Base-by-base conservation (phyloP, 2,113 vertebrate species). In the Cephalopterus ornatus region DNA sequence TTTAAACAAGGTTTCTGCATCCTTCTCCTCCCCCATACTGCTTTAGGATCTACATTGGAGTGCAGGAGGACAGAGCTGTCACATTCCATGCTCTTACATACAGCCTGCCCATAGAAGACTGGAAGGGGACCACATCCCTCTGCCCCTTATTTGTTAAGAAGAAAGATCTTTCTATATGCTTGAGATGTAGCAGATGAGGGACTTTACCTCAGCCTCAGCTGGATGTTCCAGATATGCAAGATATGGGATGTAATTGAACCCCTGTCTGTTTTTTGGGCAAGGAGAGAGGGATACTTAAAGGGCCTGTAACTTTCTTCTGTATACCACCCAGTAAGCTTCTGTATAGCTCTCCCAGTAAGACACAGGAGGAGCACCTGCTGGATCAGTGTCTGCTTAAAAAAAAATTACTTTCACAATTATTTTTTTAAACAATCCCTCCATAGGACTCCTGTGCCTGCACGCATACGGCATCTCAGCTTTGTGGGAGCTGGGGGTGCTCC, bases 1-100 rank as follows among this genome's bases (percentile, higher is more conserved):
- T 96, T 95, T 73, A 92, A 95, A 82, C 71, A 85, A 94, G 81
- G 78, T 85, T 94, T 63, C 55, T 95, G 23, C 65, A 71, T 94
- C 78, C 55, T 85, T 93, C 77, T 95, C 39, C 85, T 95, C 93
- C 85, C 75, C 50, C 88, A 61, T 30, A 1, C 55, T 62, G 50
- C 85, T 79, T 82, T 62, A 82, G 87, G 77, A 55, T 91, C 70
- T 82, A 19, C 44, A n/a, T 0, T 56, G 84, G 79, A 82, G 77
- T 63, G 84, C 92, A 92, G 81, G 56, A 72, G 70, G 67, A 83
- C 84, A 49, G 66, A 65, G 70, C 41, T 84, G 32, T 50, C 70
- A 13, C 41, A 53, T 32, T 62, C 33, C 19, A 3, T 53, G 71
- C 70, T 72, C 73, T 55, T 67, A 5, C 6, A 8, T 35, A 14